Percentiles rank a stretch among this genome's conserved stretches.
Conservation (phyloP, 2,888 invertebrate species). For the Agrotis puta region DNA sequence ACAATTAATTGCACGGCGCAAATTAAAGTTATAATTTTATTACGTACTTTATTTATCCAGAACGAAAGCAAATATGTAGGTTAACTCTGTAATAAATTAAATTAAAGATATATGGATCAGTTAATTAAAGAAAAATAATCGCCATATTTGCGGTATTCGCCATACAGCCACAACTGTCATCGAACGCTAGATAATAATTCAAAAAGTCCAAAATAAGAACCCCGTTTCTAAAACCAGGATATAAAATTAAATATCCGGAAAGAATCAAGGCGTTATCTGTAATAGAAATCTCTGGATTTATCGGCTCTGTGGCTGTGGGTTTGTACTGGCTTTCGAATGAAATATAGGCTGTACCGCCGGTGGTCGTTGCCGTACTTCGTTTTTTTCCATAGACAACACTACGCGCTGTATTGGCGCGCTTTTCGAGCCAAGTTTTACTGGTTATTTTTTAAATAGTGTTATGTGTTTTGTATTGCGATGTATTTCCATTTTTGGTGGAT, state of each 20-base stretch:
- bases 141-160: background rate
- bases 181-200: slow-evolving; percentile 58
- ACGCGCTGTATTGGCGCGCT: slow-evolving; percentile 74
- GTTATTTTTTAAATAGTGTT: slow-evolving; percentile 66
- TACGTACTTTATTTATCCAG: background rate
- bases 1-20: background rate
- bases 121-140: background rate
- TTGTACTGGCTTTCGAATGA: slow-evolving; percentile 83
- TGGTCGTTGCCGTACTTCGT: slow-evolving; percentile 71
- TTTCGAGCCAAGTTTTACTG: slow-evolving; percentile 66
- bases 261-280: slow-evolving; percentile 88
- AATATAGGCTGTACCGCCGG: slow-evolving; percentile 82
- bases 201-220: slow-evolving; percentile 79
- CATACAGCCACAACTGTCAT: slow-evolving; percentile 47
- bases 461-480: slow-evolving; percentile 62
- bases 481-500: slow-evolving; percentile 67
- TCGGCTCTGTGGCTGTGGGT: slow-evolving; percentile 83
- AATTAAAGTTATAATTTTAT: background rate
- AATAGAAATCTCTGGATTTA: slow-evolving; percentile 90
- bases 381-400: slow-evolving; percentile 75
- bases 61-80: background rate
- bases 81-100: background rate
- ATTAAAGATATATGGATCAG: no score
- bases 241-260: slow-evolving; percentile 89
- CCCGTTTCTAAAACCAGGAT: slow-evolving; percentile 75